phyloP scores from a whole-genome alignment of 2,113 vertebrate genomes.

The Halcyon senegalensis region DNA sequence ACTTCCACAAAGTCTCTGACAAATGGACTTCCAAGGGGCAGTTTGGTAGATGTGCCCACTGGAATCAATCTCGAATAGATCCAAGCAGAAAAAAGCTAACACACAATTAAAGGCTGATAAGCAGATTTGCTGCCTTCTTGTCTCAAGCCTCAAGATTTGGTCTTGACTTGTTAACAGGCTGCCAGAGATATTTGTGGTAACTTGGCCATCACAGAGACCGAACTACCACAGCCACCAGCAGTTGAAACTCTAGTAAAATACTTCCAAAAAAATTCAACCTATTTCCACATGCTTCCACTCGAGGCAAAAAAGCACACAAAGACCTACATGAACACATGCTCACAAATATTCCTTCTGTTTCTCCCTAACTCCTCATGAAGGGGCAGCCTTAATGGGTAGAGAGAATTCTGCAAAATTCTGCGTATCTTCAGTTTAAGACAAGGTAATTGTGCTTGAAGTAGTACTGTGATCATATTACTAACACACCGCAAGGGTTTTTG shows the following conservation, averaged over 20 bases:
- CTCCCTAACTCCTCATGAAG: conserved; percentile 29
- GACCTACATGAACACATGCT: neutral
- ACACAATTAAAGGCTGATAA: neutral
- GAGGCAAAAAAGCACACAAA: neutral
- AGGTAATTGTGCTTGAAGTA: conserved; percentile 53
- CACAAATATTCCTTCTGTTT: conserved; percentile 27
- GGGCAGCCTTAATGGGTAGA: neutral
- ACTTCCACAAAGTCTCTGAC: neutral
- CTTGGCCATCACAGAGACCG: neutral
- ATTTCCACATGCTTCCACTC: neutral
- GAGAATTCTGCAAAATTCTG: conserved; percentile 16
- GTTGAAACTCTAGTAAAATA: neutral
- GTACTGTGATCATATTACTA: conserved; percentile 40
- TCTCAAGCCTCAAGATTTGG: neutral
- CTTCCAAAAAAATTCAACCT: neutral
- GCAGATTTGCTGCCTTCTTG: neutral
- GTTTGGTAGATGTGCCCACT: neutral
- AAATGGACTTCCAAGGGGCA: neutral
- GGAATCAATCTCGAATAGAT: neutral
- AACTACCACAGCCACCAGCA: neutral
- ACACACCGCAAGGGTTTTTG: conserved; percentile 32
- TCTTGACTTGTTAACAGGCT: neutral
- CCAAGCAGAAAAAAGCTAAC: neutral
- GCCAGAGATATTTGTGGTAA: neutral
- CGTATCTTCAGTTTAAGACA: conserved; percentile 59